Conservation (phyloP, 2,888 invertebrate species). For the Macropis europaea region DNA sequence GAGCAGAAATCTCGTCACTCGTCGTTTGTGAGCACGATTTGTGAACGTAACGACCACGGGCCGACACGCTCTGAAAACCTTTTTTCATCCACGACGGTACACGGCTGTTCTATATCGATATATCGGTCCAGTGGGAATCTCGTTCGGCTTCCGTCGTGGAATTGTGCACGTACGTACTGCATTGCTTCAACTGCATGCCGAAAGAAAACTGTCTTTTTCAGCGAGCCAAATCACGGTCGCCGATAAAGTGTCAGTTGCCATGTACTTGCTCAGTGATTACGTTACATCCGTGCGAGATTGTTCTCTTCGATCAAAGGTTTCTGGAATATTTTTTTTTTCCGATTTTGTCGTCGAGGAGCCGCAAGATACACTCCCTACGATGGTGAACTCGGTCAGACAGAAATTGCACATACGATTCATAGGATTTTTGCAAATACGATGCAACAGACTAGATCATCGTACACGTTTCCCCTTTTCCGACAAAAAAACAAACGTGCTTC, state of each 20-base stretch:
- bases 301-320: neutral
- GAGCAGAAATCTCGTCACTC: slow-evolving; percentile 67
- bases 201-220: slow-evolving; percentile 17
- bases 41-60: slow-evolving; percentile 44
- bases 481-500: no score
- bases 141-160: slow-evolving; percentile 12
- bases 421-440: no score
- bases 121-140: slow-evolving; percentile 32
- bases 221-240: neutral
- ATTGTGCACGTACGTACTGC: slow-evolving; percentile 47
- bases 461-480: no score
- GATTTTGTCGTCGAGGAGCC: no score
- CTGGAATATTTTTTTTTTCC: neutral
- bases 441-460: no score
- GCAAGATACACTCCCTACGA: no score
- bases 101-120: slow-evolving; percentile 7
- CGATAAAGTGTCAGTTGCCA: slow-evolving; percentile 16
- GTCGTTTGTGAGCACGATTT: slow-evolving; percentile 45
- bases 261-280: slow-evolving; percentile 26
- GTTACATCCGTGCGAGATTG: neutral
- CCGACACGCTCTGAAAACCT: neutral
- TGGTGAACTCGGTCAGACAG: no score
- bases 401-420: no score
- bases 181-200: slow-evolving; percentile 10
- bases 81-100: neutral